These are phyloP conservation scores for Diloba caeruleocephala DNA, from an alignment of 2,888 invertebrate species.

Conservation along the genomic window DNA sequence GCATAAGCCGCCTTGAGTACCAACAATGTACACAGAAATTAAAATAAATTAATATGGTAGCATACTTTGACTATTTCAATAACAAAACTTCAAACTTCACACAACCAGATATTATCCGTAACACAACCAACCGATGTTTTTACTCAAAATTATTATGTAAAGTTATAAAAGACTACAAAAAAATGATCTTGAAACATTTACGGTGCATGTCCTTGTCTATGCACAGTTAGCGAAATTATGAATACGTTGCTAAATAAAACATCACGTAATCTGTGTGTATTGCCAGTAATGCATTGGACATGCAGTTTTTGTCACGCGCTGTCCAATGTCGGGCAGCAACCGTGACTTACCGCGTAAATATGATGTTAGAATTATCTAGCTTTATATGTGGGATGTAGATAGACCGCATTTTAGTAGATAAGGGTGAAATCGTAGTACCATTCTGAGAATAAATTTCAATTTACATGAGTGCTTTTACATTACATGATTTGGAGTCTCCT, in stretches of 20 bases:
- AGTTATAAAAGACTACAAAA: constrained; percentile 7
- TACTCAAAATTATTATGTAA: constrained; percentile 19
- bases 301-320: constrained; percentile 56
- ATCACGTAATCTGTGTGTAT: constrained; percentile 50
- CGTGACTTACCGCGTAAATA: constrained; percentile 40
- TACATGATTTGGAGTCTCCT: background rate
- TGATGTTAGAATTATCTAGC: constrained; percentile 19
- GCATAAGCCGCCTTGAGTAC: too few species aligned
- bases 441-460: constrained; percentile 5
- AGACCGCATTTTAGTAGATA: constrained; percentile 23
- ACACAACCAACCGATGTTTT: background rate
- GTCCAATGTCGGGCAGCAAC: constrained; percentile 47
- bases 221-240: constrained; percentile 33
- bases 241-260: constrained; percentile 47
- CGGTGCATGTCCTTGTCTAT: constrained; percentile 32
- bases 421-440: background rate
- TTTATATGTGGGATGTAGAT: constrained; percentile 32
- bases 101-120: too few species aligned
- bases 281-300: constrained; percentile 38
- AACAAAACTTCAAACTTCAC: too few species aligned
- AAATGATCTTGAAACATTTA: constrained; percentile 42
- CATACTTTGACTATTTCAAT: background rate
- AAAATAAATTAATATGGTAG: too few species aligned
- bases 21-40: too few species aligned
- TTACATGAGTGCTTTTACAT: background rate